Base-by-base conservation (phyloP, 2,888 invertebrate species). In the Iphiclides podalirius region DNA sequence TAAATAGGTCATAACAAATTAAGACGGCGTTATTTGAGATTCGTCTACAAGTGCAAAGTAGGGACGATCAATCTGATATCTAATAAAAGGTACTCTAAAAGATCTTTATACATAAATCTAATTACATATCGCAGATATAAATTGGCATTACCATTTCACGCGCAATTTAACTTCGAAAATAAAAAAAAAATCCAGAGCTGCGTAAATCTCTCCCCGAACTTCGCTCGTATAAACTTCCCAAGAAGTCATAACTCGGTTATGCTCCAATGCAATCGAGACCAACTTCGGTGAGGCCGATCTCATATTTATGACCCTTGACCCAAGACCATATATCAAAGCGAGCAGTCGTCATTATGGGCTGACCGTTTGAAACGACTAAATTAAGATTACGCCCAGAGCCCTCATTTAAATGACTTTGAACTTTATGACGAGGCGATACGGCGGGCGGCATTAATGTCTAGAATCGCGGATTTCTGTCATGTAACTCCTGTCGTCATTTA, bases 401-500 rank as follows among this genome's bases (percentile, higher is more conserved):
- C 14, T 8, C 13, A 37, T 50, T 40, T 47, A 51, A 44, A 37
- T 49, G 42, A 61, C 46, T 58, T 55, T 68, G 52, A 55, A 66
- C 70, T 66, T 67, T 75, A 72, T 63, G 57, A 54, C 60, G 42
- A 54, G 44, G 64, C 45, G 47, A 61, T 69, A 66, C 59, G 59
- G 60, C 55, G 56, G 58, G 59, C 57, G 47, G 44, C 54, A 53
- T 56, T 54, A 52, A 52, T 44, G 47, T 61, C 55, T 53, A 59
- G 55, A 64, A 64, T 63, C 59, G 68, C 65, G 69, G 69, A 72
- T 67, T 66, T 66, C 67, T 67, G 67, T 73, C 66, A 69, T 66
- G 69, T 70, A 68, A 71, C 71, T 66, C 66, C 63, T 69, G 75
- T 67, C 71, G 75, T 78, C 75, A 76, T 72, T 77, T 72, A 61